Conservation (phyloP, 2,888 invertebrate genomes). For the Amphipyra tragopoginis region DNA sequence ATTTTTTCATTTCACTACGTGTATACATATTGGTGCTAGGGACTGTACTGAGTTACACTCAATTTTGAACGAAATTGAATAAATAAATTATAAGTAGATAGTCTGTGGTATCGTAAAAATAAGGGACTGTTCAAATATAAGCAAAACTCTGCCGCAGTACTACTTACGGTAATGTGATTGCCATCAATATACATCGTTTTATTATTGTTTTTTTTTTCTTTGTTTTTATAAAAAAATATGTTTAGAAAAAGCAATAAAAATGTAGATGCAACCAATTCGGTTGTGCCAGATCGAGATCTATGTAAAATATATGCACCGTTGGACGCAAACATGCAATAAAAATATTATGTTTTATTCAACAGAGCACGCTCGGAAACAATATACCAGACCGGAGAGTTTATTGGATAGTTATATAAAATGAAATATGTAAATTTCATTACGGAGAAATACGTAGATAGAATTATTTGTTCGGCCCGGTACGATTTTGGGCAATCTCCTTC, state of each 20-base stretch:
- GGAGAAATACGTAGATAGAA: constrained; percentile 48
- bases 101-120: constrained; percentile 4
- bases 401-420: constrained; percentile 73
- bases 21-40: too few species aligned
- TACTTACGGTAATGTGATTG: constrained; percentile 21
- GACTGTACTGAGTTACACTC: neutral
- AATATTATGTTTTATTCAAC: constrained; percentile 85
- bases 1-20: too few species aligned
- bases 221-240: constrained; percentile 26
- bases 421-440: constrained; percentile 65
- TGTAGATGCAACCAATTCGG: constrained; percentile 76
- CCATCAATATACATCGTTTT: constrained; percentile 43
- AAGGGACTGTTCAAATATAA: constrained; percentile 20
- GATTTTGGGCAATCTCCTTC: constrained; percentile 46
- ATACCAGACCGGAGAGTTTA: constrained; percentile 72
- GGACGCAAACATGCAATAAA: constrained; percentile 81
- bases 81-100: neutral
- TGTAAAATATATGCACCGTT: constrained; percentile 84
- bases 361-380: constrained; percentile 79
- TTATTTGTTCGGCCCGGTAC: constrained; percentile 47
- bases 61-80: neutral
- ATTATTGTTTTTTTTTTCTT: constrained; percentile 25
- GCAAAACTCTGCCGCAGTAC: constrained; percentile 7
- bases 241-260: constrained; percentile 73
- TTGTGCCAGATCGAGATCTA: constrained; percentile 69